These are phyloP conservation scores for Caiman crocodilus DNA, from an alignment of 2,797 vertebrate species.

Conservation along the genomic window DNA sequence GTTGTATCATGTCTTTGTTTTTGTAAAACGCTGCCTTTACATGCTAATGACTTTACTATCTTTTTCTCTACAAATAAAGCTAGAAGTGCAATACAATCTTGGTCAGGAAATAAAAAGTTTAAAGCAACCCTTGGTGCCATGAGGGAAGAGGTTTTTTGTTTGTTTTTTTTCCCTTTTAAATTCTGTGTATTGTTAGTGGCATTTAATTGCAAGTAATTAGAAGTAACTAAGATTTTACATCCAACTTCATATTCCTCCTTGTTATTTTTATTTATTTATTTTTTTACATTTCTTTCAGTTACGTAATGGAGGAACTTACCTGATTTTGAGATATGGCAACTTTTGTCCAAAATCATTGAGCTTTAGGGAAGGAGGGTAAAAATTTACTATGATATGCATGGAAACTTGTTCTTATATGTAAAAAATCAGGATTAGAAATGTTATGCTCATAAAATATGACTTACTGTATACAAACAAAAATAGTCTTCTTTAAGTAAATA, in stretches of 20 bases:
- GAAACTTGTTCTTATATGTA: neutral
- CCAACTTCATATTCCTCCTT: neutral
- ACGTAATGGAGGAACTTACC: neutral
- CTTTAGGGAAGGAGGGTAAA: neutral
- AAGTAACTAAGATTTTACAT: neutral
- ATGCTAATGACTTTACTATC: too few relatives aligned
- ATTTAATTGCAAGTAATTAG: neutral
- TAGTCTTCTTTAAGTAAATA: too few relatives aligned
- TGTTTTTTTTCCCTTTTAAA: too few relatives aligned
- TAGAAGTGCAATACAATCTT: neutral
- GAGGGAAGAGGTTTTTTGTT: too few relatives aligned
- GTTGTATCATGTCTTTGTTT: too few relatives aligned
- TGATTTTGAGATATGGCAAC: neutral
- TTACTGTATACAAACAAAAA: too few relatives aligned
- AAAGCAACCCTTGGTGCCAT: too few relatives aligned
- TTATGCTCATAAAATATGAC: too few relatives aligned
- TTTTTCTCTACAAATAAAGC: too few relatives aligned
- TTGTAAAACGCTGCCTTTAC: too few relatives aligned
- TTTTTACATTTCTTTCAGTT: neutral
- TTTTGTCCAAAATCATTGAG: neutral
- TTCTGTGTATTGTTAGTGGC: neutral
- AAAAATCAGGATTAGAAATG: neutral
- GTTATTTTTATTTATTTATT: neutral
- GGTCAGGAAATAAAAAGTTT: neutral
- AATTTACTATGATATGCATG: rapidly evolving